Evolutionary conservation across 2,888 invertebrate genomes (phyloP).

Genomic region (Melinaea menophilus): DNA sequence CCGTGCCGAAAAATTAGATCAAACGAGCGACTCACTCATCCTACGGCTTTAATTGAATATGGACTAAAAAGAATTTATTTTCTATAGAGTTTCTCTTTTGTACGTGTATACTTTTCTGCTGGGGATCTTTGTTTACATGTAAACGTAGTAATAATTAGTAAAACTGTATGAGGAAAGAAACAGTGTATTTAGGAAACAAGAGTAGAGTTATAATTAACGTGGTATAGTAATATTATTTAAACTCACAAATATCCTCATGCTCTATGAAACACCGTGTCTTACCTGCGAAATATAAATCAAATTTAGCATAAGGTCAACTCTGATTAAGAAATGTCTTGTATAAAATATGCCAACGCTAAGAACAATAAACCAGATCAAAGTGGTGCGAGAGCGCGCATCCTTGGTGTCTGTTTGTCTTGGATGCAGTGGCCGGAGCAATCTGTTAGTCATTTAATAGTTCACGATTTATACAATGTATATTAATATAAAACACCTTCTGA

Average conservation of each 20-base stretch:
- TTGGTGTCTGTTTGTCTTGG: conserved; percentile 45
- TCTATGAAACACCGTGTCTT: conserved; percentile 27
- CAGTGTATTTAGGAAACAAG: too few relatives aligned
- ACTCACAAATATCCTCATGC: too few relatives aligned
- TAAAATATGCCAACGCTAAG: conserved; percentile 15
- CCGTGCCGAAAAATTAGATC: conserved; percentile 39
- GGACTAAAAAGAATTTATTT: too few relatives aligned
- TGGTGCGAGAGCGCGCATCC: conserved; percentile 22
- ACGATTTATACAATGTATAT: conserved; percentile 36
- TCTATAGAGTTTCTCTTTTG: too few relatives aligned
- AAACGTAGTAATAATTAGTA: too few relatives aligned
- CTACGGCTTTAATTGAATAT: too few relatives aligned
- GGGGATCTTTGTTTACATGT: too few relatives aligned
- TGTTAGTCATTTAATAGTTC: conserved; percentile 37
- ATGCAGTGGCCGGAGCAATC: conserved; percentile 36
- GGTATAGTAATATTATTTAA: too few relatives aligned
- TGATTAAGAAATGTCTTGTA: conserved; percentile 5
- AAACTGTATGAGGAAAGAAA: too few relatives aligned
- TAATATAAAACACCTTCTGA: conserved; percentile 48
- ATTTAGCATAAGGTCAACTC: conserved; percentile 12
- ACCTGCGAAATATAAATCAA: conserved; percentile 26
- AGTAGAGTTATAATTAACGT: too few relatives aligned
- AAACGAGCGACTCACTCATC: conserved; percentile 4
- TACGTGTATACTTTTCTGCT: too few relatives aligned
- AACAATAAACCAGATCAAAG: conserved; percentile 29